Conservation (phyloP, 1,140 invertebrate species). For the Phymastichus coffea region DNA sequence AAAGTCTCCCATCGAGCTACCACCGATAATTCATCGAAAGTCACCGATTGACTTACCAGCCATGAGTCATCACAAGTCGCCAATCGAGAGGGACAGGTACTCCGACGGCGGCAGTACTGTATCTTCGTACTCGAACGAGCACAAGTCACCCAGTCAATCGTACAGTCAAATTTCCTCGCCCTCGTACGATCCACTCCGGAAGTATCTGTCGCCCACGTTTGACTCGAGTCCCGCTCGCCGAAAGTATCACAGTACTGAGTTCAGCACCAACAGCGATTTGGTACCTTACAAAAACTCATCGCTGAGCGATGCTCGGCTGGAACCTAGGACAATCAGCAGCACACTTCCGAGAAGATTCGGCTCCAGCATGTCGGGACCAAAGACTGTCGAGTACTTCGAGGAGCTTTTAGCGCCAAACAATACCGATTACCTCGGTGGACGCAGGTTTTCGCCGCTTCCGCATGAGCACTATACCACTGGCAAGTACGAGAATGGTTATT, state of each 20-base stretch:
- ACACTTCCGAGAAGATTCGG: slow-evolving; percentile 44
- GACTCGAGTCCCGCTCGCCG: slow-evolving; percentile 33
- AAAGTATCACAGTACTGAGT: slow-evolving; percentile 43
- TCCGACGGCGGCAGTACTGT: slow-evolving; percentile 36
- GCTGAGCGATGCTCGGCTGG: slow-evolving; percentile 13
- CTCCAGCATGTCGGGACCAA: slow-evolving; percentile 36
- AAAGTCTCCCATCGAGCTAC: too few relatives aligned
- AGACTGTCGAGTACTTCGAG: slow-evolving; percentile 50
- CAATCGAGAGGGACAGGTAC: slow-evolving; percentile 43
- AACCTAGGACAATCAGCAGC: slow-evolving; percentile 20
- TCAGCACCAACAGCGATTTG: slow-evolving; percentile 35
- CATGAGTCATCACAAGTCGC: slow-evolving; percentile 40
- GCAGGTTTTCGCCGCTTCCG: slow-evolving; percentile 30
- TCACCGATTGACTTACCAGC: slow-evolving; percentile 24
- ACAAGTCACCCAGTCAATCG: slow-evolving; percentile 37
- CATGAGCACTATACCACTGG: slow-evolving; percentile 19
- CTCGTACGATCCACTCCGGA: slow-evolving; percentile 45
- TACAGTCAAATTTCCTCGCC: slow-evolving; percentile 33
- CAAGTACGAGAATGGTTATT: slow-evolving; percentile 43
- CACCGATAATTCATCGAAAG: too few relatives aligned
- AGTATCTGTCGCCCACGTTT: slow-evolving; percentile 42
- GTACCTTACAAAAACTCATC: slow-evolving; percentile 29
- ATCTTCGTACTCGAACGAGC: slow-evolving; percentile 33
- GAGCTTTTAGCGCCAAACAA: slow-evolving; percentile 45
- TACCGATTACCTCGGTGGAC: slow-evolving; percentile 39